Conservation (phyloP, 2,113 vertebrate genomes). For the Nothobranchius furzeri region DNA sequence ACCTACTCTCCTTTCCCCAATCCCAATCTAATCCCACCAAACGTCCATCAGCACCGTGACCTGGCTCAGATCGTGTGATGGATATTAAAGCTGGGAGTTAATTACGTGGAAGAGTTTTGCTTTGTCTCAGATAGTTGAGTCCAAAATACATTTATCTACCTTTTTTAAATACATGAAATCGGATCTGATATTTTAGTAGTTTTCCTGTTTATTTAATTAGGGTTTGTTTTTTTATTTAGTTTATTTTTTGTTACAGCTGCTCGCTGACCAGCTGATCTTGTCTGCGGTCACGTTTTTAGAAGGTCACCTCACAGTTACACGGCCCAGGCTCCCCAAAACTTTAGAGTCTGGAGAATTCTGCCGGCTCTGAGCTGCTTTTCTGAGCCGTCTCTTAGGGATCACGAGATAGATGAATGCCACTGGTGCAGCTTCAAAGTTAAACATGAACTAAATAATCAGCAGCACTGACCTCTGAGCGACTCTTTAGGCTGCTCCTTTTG, state of each 20-base stretch:
- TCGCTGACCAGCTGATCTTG: background rate
- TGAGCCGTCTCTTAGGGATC: background rate
- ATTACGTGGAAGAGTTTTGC: background rate
- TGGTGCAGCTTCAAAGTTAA: too few species aligned
- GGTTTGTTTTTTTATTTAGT: background rate
- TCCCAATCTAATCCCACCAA: slow-evolving; percentile 15
- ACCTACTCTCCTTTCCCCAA: slow-evolving; percentile 4
- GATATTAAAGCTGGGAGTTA: background rate
- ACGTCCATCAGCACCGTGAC: background rate
- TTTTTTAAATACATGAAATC: background rate
- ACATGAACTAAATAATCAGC: too few species aligned
- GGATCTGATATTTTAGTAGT: background rate
- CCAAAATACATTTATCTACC: background rate
- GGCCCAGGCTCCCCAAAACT: background rate
- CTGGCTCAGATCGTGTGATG: slow-evolving; percentile 2
- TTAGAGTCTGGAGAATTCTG: slow-evolving; percentile 1
- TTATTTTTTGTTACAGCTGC: background rate
- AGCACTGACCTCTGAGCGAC: slow-evolving; percentile 90
- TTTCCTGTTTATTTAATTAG: background rate
- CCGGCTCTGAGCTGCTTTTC: background rate
- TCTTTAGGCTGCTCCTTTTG: slow-evolving; percentile 96
- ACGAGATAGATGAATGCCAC: background rate
- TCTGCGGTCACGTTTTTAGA: slow-evolving; percentile 53
- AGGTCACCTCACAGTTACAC: slow-evolving; percentile 48
- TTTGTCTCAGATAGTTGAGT: background rate